phyloP scores from a whole-genome alignment of 2,888 invertebrate genomes.

The Plebejus anna region DNA sequence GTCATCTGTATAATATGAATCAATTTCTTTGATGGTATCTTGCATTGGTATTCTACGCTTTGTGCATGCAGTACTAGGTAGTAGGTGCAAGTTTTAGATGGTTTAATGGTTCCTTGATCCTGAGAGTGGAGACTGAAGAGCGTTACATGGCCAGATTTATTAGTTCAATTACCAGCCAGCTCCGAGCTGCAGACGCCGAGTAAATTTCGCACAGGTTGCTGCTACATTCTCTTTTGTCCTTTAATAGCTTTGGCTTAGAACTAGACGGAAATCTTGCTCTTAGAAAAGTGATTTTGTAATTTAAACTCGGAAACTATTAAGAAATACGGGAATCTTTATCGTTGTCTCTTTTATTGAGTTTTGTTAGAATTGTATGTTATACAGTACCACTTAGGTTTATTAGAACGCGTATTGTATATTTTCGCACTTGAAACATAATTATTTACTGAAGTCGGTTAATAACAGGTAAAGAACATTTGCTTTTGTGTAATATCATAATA shows the following conservation, averaged over 20 bases:
- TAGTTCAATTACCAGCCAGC: slow-evolving; percentile 76
- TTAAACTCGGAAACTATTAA: slow-evolving; percentile 4
- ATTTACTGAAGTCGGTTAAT: neutral
- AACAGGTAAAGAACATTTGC: neutral
- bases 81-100: slow-evolving; percentile 48
- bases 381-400: neutral
- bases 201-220: slow-evolving; percentile 66
- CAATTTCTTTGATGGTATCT: too few species aligned
- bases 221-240: slow-evolving; percentile 49
- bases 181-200: slow-evolving; percentile 66
- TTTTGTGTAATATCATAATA: neutral
- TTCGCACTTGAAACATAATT: neutral
- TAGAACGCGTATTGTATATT: neutral
- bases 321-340: neutral
- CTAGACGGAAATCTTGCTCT: slow-evolving; percentile 30
- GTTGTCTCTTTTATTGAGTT: neutral
- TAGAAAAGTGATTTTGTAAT: slow-evolving; percentile 10
- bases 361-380: neutral
- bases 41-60: too few species aligned
- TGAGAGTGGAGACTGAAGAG: slow-evolving; percentile 55
- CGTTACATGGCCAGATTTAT: slow-evolving; percentile 73
- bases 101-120: slow-evolving; percentile 71
- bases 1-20: too few species aligned
- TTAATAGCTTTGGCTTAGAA: slow-evolving; percentile 35
- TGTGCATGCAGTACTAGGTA: neutral